These are phyloP conservation scores for Lutjanus erythropterus DNA, from an alignment of 2,113 vertebrate genomes.

Conservation along the genomic window DNA sequence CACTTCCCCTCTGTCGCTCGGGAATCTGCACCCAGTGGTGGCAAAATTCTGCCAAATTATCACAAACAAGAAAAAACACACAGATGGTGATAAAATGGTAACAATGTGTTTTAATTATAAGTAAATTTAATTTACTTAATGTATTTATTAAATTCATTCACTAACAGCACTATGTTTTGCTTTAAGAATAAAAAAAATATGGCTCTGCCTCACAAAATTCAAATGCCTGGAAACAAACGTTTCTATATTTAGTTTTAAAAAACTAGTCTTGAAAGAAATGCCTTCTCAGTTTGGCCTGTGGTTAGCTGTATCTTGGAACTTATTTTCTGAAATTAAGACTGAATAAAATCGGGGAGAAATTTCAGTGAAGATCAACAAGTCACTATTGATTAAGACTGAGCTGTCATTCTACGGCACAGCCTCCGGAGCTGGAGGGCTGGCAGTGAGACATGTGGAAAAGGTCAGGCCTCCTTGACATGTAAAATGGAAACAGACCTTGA, in stretches of 20 bases:
- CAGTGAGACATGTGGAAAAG: constrained; percentile 49
- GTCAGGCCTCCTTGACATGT: constrained; percentile 49
- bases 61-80: background rate
- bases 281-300: background rate
- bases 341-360: background rate
- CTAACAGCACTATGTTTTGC: background rate
- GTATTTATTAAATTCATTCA: too few species aligned
- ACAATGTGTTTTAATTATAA: too few species aligned
- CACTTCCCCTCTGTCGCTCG: too few species aligned
- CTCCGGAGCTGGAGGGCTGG: constrained; percentile 7
- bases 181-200: background rate
- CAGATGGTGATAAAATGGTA: background rate
- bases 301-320: background rate
- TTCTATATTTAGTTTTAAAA: background rate
- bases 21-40: too few species aligned
- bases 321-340: background rate
- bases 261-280: background rate
- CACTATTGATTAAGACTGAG: constrained; percentile 32
- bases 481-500: constrained; percentile 26
- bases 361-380: constrained; percentile 13
- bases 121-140: too few species aligned
- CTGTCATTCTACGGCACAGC: constrained; percentile 1
- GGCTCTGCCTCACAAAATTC: background rate
- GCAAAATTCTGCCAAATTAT: background rate
- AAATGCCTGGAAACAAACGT: background rate